Evolutionary conservation across 2,888 invertebrate species (phyloP).

Genomic region (Altica lythri): DNA sequence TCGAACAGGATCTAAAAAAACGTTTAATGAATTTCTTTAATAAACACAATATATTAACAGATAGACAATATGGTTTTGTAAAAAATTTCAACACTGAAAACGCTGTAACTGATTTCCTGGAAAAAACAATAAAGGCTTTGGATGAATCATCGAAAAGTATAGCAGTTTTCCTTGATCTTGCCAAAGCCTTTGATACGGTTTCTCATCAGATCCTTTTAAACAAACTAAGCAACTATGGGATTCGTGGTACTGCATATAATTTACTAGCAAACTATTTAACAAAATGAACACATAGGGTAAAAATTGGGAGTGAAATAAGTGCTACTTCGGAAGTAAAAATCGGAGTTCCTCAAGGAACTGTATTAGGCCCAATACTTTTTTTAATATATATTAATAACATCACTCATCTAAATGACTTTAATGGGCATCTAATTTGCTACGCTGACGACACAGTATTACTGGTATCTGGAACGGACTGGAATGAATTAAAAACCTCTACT

Average conservation of each 20-base stretch:
- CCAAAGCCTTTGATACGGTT: constrained; percentile 16
- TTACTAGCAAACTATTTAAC: too few relatives aligned
- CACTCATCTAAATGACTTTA: too few relatives aligned
- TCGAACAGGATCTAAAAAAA: constrained; percentile 9
- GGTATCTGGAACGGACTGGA: too few relatives aligned
- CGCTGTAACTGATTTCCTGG: constrained; percentile 12
- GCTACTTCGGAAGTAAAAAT: too few relatives aligned
- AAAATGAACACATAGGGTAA: too few relatives aligned
- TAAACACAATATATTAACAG: constrained; percentile 10
- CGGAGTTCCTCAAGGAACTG: too few relatives aligned
- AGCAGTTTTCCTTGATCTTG: constrained; percentile 15
- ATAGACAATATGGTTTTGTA: constrained; percentile 20
- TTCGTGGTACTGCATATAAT: constrained; percentile 10
- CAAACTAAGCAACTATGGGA: constrained; percentile 13
- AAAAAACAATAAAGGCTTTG: constrained; percentile 10
- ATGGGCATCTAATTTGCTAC: too few relatives aligned
- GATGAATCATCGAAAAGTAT: constrained; percentile 9
- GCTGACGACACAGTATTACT: too few relatives aligned
- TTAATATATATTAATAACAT: too few relatives aligned
- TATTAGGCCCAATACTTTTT: too few relatives aligned
- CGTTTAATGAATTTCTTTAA: constrained; percentile 9
- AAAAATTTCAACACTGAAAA: constrained; percentile 18
- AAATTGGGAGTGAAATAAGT: too few relatives aligned
- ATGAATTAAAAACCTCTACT: too few relatives aligned
- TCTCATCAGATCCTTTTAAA: background rate